phyloP scores from a whole-genome alignment of 1,140 invertebrate genomes.

The Conus betulinus region DNA sequence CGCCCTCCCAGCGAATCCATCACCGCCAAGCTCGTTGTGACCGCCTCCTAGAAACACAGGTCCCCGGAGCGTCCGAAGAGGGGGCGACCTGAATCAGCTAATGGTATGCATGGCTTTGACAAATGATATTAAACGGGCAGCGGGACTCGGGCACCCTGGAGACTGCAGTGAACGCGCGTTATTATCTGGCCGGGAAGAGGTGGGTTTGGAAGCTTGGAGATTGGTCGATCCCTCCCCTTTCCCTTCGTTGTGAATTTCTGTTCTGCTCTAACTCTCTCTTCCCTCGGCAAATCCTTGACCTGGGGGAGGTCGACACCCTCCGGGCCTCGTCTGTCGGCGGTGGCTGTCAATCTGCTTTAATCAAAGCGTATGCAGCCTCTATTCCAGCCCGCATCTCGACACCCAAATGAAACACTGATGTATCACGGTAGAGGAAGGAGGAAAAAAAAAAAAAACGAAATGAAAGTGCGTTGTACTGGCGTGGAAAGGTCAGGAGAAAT shows the following conservation, averaged over 20 bases:
- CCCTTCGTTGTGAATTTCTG: not conserved
- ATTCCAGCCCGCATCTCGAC: not conserved
- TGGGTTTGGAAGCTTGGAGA: not conserved
- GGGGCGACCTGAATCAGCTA: slow-evolving; percentile 22
- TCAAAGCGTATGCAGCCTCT: not conserved
- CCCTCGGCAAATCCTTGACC: not conserved
- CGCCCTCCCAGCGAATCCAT: slow-evolving; percentile 1
- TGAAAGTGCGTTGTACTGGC: not conserved
- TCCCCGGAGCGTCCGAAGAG: no score
- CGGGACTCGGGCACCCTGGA: not conserved
- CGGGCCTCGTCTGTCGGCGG: not conserved
- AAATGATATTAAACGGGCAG: slow-evolving; percentile 30
- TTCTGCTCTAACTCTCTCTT: not conserved
- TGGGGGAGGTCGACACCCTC: not conserved
- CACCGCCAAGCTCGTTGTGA: not conserved
- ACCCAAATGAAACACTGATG: not conserved
- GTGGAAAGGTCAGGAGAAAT: not conserved
- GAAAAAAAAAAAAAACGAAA: not conserved
- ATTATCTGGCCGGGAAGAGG: not conserved
- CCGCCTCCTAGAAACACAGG: not conserved
- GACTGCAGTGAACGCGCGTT: not conserved
- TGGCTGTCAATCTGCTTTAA: not conserved
- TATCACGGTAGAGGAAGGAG: not conserved
- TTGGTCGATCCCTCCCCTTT: not conserved
- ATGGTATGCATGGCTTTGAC: slow-evolving; percentile 31